Conservation (phyloP, 2,888 invertebrate species). For the Cryptocheilus praepositus region DNA sequence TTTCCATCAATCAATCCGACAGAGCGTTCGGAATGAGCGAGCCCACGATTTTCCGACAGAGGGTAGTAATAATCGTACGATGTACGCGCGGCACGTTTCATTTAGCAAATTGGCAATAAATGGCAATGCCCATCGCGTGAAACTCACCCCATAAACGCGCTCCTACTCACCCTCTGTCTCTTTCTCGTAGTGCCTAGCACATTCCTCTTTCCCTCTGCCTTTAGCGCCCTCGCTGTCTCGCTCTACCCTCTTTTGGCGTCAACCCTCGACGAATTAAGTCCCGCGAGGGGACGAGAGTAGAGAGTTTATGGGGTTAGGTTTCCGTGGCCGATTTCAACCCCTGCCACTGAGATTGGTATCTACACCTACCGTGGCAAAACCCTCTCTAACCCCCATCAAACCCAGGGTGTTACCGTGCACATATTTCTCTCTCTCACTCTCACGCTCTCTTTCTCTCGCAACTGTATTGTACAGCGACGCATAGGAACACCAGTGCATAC, state of each 20-base stretch:
- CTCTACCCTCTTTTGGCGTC: conserved; percentile 40
- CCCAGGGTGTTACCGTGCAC: conserved; percentile 9
- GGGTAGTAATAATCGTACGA: conserved; percentile 66
- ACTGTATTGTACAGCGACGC: not conserved
- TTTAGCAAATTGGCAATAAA: conserved; percentile 75
- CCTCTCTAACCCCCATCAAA: conserved; percentile 17
- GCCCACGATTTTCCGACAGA: conserved; percentile 45
- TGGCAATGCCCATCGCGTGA: conserved; percentile 68
- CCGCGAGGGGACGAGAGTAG: conserved; percentile 42
- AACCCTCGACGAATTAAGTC: conserved; percentile 70
- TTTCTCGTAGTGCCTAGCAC: conserved; percentile 8
- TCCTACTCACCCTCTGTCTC: conserved; percentile 26
- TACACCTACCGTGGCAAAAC: conserved; percentile 58
- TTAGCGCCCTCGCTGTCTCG: conserved; percentile 16
- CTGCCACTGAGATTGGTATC: conserved; percentile 67
- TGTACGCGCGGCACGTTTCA: conserved; percentile 70
- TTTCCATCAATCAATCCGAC: conserved; percentile 17
- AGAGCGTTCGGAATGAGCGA: conserved; percentile 22
- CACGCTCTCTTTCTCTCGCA: not conserved
- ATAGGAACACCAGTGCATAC: no score
- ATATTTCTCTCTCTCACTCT: conserved; percentile 11
- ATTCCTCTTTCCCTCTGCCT: not conserved
- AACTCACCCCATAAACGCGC: conserved; percentile 60
- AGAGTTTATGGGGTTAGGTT: conserved; percentile 68
- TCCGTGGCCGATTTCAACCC: conserved; percentile 65